Conservation (phyloP, 2,797 vertebrate species). For the Clarias pachynema region DNA sequence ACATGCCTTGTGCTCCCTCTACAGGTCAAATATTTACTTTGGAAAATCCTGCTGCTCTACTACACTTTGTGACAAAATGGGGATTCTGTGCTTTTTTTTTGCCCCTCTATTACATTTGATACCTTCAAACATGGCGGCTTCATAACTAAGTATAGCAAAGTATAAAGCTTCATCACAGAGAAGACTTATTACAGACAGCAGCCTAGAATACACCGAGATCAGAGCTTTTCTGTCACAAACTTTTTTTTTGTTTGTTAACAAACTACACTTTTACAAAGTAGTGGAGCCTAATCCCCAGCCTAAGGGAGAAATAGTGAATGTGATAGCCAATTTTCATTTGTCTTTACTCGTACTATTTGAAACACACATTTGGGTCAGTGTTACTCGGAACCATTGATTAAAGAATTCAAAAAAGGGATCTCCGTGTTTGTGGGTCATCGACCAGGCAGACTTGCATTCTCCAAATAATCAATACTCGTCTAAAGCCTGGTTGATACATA, state of each 20-base stretch:
- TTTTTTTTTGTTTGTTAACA: neutral
- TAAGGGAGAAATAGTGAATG: neutral
- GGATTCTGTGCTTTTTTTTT: neutral
- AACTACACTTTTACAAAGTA: neutral
- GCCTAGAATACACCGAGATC: neutral
- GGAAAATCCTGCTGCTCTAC: no score
- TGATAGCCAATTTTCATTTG: neutral
- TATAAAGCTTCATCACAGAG: neutral
- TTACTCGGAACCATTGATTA: neutral
- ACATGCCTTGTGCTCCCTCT: constrained; percentile 13
- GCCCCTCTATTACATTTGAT: neutral
- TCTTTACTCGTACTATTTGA: neutral
- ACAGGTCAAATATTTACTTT: neutral
- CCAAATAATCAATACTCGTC: neutral
- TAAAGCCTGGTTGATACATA: neutral
- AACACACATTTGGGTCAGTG: neutral
- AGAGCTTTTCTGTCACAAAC: neutral
- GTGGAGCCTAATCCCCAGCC: neutral
- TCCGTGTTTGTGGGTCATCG: neutral
- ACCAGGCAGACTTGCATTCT: neutral
- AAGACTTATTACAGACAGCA: neutral
- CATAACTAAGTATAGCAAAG: neutral
- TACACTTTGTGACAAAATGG: neutral
- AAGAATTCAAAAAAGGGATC: neutral
- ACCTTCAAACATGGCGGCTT: neutral